A percentile compares a stretch with the other conserved stretches of the same genome.
phyloP scores from a whole-genome alignment of 1,140 invertebrate species.

The Anadara kagoshimensis region DNA sequence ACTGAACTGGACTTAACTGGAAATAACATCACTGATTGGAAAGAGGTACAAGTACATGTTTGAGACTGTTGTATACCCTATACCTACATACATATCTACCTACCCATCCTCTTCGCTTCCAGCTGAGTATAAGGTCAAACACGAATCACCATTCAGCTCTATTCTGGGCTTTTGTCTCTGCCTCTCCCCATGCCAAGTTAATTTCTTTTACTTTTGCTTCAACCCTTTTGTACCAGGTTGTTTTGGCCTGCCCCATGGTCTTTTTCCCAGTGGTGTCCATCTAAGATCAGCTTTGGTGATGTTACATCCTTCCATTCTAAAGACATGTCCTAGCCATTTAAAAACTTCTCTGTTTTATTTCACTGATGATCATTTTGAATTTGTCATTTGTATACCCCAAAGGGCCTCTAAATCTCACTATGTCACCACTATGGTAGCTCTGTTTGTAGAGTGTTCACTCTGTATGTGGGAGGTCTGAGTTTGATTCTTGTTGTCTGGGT shows the following conservation, averaged over 20 bases:
- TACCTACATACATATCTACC: too few species aligned
- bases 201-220: neutral
- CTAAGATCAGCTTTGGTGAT: neutral
- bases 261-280: neutral
- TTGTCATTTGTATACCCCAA: too few species aligned
- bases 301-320: neutral
- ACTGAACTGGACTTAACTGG: slow-evolving; percentile 92
- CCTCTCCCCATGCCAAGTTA: neutral
- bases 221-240: neutral
- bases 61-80: too few species aligned
- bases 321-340: neutral
- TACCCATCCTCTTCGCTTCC: neutral
- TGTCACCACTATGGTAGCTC: too few species aligned
- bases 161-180: neutral
- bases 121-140: neutral
- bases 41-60: slow-evolving; percentile 78
- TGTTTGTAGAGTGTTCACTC: too few species aligned
- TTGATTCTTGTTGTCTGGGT: too few species aligned
- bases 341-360: neutral
- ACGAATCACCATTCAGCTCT: neutral
- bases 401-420: too few species aligned
- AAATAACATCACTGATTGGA: slow-evolving; percentile 89
- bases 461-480: too few species aligned
- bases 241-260: neutral
- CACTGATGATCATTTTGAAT: neutral